These are phyloP conservation scores for Holothuria scabra DNA, from an alignment of 53 echinoderm and acorn worm species.

Conservation along the genomic window DNA sequence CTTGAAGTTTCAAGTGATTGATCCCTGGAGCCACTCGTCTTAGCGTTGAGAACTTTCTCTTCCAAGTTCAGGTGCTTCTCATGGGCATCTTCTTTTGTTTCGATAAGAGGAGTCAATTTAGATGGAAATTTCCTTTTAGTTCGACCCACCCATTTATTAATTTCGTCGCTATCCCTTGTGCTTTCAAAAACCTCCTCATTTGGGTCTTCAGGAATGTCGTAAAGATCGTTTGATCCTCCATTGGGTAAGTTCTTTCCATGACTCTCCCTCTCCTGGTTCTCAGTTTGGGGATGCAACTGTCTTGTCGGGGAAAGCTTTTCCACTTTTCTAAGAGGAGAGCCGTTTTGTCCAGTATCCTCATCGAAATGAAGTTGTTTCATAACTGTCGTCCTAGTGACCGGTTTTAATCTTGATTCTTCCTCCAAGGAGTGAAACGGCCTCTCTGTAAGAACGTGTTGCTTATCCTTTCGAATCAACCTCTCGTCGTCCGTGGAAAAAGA, in stretches of 20 bases:
- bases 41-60: no score
- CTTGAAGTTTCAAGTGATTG: no score
- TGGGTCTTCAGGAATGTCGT: conserved; percentile 92
- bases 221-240: conserved; percentile 75
- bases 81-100: no score
- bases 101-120: no score
- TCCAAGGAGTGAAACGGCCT: conserved; percentile 14
- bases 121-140: conserved; percentile 1
- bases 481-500: conserved; percentile 26
- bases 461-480: background rate
- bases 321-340: background rate
- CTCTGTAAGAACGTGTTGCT: background rate
- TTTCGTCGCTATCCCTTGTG: background rate
- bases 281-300: background rate
- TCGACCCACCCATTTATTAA: background rate
- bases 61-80: no score
- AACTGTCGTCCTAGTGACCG: background rate
- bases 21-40: no score
- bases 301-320: background rate
- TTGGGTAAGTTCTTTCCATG: conserved; percentile 55
- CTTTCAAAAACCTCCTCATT: conserved; percentile 67
- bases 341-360: background rate
- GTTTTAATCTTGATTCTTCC: background rate
- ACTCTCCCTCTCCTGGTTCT: no score
- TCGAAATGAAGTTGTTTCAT: background rate